These are phyloP conservation scores for Ischnura elegans DNA, from an alignment of 2,888 invertebrate genomes.

Conservation along the genomic window DNA sequence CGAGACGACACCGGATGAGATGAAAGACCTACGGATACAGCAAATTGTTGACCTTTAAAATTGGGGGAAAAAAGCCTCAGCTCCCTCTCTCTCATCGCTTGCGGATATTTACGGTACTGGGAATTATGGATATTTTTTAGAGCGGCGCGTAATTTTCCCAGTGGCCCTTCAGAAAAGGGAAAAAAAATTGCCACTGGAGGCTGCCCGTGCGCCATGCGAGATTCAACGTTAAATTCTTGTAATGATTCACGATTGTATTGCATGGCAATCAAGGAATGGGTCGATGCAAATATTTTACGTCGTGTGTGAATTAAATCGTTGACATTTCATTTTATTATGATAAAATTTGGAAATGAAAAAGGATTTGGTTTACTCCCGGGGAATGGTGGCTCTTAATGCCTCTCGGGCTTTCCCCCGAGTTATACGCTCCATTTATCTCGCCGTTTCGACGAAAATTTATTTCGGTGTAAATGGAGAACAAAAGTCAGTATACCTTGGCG, in stretches of 20 bases:
- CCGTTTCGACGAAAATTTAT: too few species aligned
- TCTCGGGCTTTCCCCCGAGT: too few species aligned
- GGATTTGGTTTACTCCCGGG: too few species aligned
- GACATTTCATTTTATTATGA: too few species aligned
- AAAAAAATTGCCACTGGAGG: not conserved
- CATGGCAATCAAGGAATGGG: not conserved
- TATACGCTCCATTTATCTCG: too few species aligned
- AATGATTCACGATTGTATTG: not conserved
- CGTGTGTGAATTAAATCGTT: too few species aligned
- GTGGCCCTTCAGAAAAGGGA: not conserved
- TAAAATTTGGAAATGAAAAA: too few species aligned
- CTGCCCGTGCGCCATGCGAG: not conserved
- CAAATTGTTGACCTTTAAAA: slow-evolving; percentile 24
- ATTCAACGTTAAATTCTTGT: not conserved
- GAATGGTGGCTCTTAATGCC: too few species aligned
- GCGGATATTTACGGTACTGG: slow-evolving; percentile 24
- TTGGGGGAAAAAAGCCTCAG: not conserved
- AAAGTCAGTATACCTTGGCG: too few species aligned
- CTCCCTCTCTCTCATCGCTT: not conserved
- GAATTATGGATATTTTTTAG: slow-evolving; percentile 20
- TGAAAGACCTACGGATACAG: not conserved
- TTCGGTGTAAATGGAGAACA: too few species aligned
- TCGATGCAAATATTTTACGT: too few species aligned
- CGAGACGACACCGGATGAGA: not conserved
- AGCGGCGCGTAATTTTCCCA: not conserved